Evolutionary conservation across 1,140 invertebrate species (phyloP), one percentile per base, ranked within the genome.

Genomic region (Anoplolepis gracilipes): DNA sequence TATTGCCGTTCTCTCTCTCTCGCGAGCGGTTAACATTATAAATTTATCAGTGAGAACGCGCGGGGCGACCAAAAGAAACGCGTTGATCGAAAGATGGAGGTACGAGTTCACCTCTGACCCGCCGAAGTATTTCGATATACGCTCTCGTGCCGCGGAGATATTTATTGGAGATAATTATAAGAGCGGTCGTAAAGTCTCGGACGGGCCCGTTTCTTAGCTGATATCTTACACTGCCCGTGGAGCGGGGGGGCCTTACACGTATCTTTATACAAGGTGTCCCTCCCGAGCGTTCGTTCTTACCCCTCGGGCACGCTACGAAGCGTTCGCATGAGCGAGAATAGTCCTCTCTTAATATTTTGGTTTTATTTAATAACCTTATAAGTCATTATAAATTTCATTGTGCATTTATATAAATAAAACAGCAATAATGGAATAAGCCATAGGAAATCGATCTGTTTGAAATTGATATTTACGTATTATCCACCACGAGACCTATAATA

Each of bases 91-190:
- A 93, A 93, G 93, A 94, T 93, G 92, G 91, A 92, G 93, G 91
- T 91, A 91, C 88, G 84, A 89, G 87, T 86, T 94, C 92, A 94
- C 93, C 93, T 92, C 87, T 92, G 93, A 94, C 92, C 93, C 92
- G 85, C 87, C 90, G 75, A 92, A 93, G 91, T 93, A 93, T 94
- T 92, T 92, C 92, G 92, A 93, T 93, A 90, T 91, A 93, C 91
- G 90, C 91, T 94, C 93, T 94, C 93, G 92, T 94, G 93, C 93
- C 92, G 92, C 92, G 92, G 90, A 94, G 94, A 94, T 94, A 95
- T 95, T 95, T 95, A 95, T 94, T 95, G 94, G 90, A 94, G 94
- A 95, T 95, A 95, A 95, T 95, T 95, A 94, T 93, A 94, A 94
- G 93, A 94, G 92, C 92, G 94, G 92, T 94, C 94, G 93, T 95